Evolutionary conservation across 2,888 invertebrate genomes (phyloP), one percentile per base, ranked within the genome.

Genomic region (Conistra vaccinii): DNA sequence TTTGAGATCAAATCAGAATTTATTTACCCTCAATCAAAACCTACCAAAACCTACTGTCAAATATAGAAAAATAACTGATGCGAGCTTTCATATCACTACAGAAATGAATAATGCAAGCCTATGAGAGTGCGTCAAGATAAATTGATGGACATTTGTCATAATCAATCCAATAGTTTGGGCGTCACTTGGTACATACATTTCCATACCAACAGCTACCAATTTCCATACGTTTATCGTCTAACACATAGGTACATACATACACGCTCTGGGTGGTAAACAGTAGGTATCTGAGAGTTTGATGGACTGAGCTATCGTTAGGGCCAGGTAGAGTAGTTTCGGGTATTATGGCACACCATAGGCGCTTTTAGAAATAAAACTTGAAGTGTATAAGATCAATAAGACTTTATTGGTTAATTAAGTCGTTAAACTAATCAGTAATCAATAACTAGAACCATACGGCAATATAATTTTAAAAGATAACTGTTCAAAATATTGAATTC

Each of bases 81-180:
- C 12, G 20, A 73, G 62, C 48, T 57, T 57, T 1, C 26, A 51
- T 3, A 39, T 48, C 29, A 71, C 20, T 58, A 29, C 23, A 53
- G 45, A 53, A 65, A 66, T 65, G 65, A 51, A 63, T 76, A 26
- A 76, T 51, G 62, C 48, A 62, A 23, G 35, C 12, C 29, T 53
- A 12, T 57, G 53, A 35, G 26, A 75, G 32, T 66, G 65, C 45
- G 45, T 60, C 65, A 48, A 61, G 66, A 71, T 20, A 78, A 66
- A 78, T 71, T 53, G 60, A 77, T 55, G 32, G 29, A 23, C 29
- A 48, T 77, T 77, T 77, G 55, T 61, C 77, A 42, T 61, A 70
- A 77, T 70, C 70, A 77, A 76, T 76, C 63, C 20, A 35, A 23
- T 62, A 66, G 78, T 66, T 55, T 23, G 26, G 32, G 9, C 51